Base-by-base conservation (phyloP, 2,888 invertebrate genomes). In the Drosophila quasianomalipes region DNA sequence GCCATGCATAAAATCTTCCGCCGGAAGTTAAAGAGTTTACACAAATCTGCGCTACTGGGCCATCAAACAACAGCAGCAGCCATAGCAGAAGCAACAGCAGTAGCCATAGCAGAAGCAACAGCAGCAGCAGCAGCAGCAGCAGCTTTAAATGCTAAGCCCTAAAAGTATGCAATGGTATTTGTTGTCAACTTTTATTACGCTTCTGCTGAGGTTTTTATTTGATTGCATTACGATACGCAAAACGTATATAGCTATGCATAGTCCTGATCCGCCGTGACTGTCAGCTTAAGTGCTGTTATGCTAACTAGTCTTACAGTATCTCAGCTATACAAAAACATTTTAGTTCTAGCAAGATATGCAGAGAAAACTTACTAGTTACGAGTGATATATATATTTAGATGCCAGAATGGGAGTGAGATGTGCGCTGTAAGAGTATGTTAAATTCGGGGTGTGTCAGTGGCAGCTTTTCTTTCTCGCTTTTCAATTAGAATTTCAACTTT, bases 1-100 rank as follows among this genome's bases (percentile, higher is more conserved):
- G 72, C 64, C 82, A 74, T 82, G 85, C 89, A 89, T 89, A 89
- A 89, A 87, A 85, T 89, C 88, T 87, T 88, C 87, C 88, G 88
- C 66, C 87, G 90, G 90, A 88, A 89, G 88, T 89, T 85, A 83
- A 90, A 83, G 88, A 79, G 79, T 64, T 84, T 74, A 66, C 68
- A 73, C 58, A 65, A 70, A 80, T 72, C 72, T 72, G 59, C 62
- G 63, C 58, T 58, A 70, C 64, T 64, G 58, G 71, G 54, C 57
- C 71, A 74, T 19, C 51, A 37, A 47, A 58, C 30, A 54, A 35
- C 35, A 70, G 16, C 52, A 35, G n/a, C n/a, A 41, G 10, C 39
- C 35, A 22, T 16, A 33, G 7, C 31, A 31, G 14, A 4, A n/a
- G 3, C 31, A 53, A 10, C 52, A n/a, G 14, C 26, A 10, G 28